Evolutionary conservation across 2,888 invertebrate species (phyloP).

Genomic region (Theretra japonica): DNA sequence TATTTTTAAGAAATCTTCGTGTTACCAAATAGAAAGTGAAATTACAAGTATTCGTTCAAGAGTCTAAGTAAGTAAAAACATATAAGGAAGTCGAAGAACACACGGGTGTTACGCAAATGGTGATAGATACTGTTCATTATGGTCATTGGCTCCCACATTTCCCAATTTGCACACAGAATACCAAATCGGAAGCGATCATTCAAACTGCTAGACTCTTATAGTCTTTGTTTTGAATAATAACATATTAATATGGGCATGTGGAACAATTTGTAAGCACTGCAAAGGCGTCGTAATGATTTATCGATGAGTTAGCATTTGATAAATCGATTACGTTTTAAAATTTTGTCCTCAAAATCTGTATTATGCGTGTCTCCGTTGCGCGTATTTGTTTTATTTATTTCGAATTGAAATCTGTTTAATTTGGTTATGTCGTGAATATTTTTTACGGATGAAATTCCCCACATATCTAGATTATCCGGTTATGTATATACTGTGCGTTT

Average conservation of each 20-base stretch:
- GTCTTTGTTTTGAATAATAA: not conserved
- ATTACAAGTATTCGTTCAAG: too few species aligned
- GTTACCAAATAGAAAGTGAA: too few species aligned
- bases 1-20: too few species aligned
- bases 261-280: conserved; percentile 16
- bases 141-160: conserved; percentile 13
- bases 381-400: too few species aligned
- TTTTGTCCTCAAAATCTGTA: too few species aligned
- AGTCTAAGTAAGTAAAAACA: too few species aligned
- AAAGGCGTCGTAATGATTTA: conserved; percentile 1
- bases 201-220: not conserved
- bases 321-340: not conserved
- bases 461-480: conserved; percentile 1
- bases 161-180: not conserved
- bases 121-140: not conserved
- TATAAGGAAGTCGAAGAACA: not conserved
- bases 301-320: not conserved
- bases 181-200: not conserved
- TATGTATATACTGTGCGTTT: conserved; percentile 2
- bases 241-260: not conserved
- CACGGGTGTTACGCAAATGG: not conserved
- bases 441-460: not conserved
- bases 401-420: too few species aligned
- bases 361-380: too few species aligned
- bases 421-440: not conserved